These are phyloP conservation scores for Philopedon plagiatum DNA, from an alignment of 2,888 invertebrate genomes.

Conservation along the genomic window DNA sequence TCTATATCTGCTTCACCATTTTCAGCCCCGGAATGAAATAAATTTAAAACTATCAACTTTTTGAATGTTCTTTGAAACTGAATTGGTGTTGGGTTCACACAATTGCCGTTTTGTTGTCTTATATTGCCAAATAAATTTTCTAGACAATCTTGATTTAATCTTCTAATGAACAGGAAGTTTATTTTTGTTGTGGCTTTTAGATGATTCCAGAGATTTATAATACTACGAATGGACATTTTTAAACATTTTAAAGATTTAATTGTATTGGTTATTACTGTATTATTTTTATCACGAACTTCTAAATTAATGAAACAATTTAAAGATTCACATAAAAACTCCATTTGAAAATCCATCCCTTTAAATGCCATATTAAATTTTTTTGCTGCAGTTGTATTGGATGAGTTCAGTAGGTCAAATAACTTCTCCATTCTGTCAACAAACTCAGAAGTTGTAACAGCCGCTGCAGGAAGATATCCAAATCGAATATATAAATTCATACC, in stretches of 20 bases:
- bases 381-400: not conserved
- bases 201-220: not conserved
- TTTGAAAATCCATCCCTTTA: slow-evolving; percentile 10
- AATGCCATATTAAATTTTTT: slow-evolving; percentile 24
- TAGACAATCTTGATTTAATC: slow-evolving; percentile 28
- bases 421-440: slow-evolving; percentile 25
- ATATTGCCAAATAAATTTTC: not conserved
- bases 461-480: not conserved
- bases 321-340: slow-evolving; percentile 27
- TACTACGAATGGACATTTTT: slow-evolving; percentile 2
- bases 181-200: not conserved
- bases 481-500: slow-evolving; percentile 17
- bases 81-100: too few relatives aligned
- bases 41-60: slow-evolving; percentile 20
- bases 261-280: slow-evolving; percentile 12
- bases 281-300: slow-evolving; percentile 1
- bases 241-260: slow-evolving; percentile 16
- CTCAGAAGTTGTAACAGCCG: not conserved
- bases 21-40: slow-evolving; percentile 12
- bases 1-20: not conserved
- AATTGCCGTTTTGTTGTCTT: too few relatives aligned
- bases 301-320: slow-evolving; percentile 13
- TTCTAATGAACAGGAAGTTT: not conserved
- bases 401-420: slow-evolving; percentile 28
- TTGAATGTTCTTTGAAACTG: slow-evolving; percentile 24